Evolutionary conservation across 2,888 invertebrate species (phyloP), one percentile per base, ranked within the genome.

Genomic region (Sarcophaga rosellei): DNA sequence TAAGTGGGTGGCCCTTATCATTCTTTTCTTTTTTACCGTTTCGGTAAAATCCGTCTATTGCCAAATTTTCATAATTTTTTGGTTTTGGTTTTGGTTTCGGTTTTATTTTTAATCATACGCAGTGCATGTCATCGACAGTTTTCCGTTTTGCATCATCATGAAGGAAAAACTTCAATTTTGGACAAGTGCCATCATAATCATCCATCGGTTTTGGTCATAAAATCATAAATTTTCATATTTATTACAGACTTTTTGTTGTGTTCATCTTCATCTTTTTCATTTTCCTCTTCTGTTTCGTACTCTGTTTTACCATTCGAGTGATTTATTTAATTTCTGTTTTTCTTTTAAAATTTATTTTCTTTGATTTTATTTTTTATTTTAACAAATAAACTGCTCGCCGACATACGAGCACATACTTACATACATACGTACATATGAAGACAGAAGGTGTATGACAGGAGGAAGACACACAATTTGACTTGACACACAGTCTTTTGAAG

Each of bases 151-250:
- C 73, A 62, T 75, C 65, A 79, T 75, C 66, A 80, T 73, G 11
- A 21, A 61, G 25, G 6, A 76, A 73, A 10, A 86, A 86, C 76
- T 86, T 86, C 82, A 86, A 80, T 83, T 35, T 86, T 86, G 86
- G 86, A 86, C 79, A 80, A 73, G 72, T 86, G 86, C 86, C 86
- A 86, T 77, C 45, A 53, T 35, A 35, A 35, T 53, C 17, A 53
- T 53, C 53, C 53, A 53, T 53, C 53, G 53, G 12, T 53, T 53
- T 53, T 12, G 53, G 15, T 15, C 12, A 53, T 53, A 78, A 72
- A 73, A 75, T 59, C 79, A 85, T 79, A 73, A 82, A 62, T 76
- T 65, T 79, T 74, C 78, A 69, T 79, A 81, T 81, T 66, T 61
- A 78, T 76, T 81, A 73, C 72, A 59, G n/a, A 62, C 20, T 62